A percentile compares a stretch with the other conserved stretches of the same genome.
Evolutionary conservation across 2,797 vertebrate species (phyloP).

Genomic region (Eulemur mongoz): DNA sequence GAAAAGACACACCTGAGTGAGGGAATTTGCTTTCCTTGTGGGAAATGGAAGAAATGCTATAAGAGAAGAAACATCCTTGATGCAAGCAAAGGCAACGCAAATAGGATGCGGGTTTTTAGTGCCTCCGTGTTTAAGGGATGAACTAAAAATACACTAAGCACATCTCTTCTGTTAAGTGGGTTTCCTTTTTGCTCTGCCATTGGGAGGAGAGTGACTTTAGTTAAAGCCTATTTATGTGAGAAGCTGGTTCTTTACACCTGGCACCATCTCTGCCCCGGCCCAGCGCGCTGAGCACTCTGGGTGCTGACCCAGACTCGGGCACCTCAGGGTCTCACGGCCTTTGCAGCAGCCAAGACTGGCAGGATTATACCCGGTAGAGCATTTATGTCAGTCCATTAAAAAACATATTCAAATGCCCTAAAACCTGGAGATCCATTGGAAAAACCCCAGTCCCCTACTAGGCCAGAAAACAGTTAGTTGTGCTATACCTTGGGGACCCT

Average conservation of each 20-base stretch:
- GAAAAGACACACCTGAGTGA: background rate
- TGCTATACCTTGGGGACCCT: background rate
- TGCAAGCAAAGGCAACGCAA: background rate
- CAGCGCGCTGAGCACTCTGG: rapidly evolving
- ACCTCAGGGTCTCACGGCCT: background rate
- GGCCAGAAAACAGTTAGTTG: background rate
- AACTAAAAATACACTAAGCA: background rate
- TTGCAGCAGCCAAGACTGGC: background rate
- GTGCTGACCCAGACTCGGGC: rapidly evolving
- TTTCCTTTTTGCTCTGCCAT: background rate
- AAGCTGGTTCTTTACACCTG: background rate
- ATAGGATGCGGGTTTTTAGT: background rate
- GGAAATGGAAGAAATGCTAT: background rate
- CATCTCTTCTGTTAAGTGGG: background rate
- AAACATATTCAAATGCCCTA: background rate
- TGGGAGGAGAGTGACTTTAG: background rate
- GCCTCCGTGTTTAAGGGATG: background rate
- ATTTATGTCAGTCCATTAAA: background rate
- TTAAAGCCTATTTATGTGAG: background rate
- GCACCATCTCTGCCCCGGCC: background rate
- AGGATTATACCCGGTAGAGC: background rate
- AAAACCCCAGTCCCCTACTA: background rate
- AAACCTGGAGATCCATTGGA: background rate
- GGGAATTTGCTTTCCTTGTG: background rate
- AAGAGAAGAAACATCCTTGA: background rate